phyloP scores from a whole-genome alignment of 2,113 vertebrate genomes.

The Hiodon alosoides region DNA sequence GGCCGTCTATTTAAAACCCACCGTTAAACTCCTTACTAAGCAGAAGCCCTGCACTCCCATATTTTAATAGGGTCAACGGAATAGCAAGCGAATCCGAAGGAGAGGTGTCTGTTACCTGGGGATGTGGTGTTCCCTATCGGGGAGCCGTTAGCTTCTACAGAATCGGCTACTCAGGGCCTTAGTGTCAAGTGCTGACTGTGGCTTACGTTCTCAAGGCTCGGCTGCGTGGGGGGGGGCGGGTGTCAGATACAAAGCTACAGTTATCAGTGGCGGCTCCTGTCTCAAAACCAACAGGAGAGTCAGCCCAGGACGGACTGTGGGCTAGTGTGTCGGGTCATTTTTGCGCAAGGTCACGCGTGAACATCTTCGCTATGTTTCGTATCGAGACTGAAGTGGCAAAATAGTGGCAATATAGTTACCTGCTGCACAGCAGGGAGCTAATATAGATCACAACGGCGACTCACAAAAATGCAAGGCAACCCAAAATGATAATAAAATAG shows the following conservation, averaged over 20 bases:
- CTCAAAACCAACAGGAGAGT: constrained; percentile 35
- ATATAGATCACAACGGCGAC: not conserved
- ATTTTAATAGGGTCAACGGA: constrained; percentile 37
- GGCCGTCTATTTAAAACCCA: not conserved
- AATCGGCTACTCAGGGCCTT: constrained; percentile 33
- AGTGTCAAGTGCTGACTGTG: constrained; percentile 58
- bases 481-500: not conserved
- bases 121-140: constrained; percentile 46
- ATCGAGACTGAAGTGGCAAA: no score
- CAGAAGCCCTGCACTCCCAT: constrained; percentile 33
- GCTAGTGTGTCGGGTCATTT: no score
- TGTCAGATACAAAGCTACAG: constrained; percentile 37
- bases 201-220: constrained; percentile 43
- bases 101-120: constrained; percentile 45
- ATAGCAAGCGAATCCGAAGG: constrained; percentile 34
- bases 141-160: constrained; percentile 42
- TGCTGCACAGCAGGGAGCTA: not conserved
- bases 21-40: constrained; percentile 18
- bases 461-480: not conserved
- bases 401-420: no score
- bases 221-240: constrained; percentile 8
- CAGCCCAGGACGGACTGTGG: no score
- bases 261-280: constrained; percentile 45
- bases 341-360: no score
- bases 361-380: no score